phyloP scores from a whole-genome alignment of 2,797 vertebrate species.

The Salarias fasciatus region DNA sequence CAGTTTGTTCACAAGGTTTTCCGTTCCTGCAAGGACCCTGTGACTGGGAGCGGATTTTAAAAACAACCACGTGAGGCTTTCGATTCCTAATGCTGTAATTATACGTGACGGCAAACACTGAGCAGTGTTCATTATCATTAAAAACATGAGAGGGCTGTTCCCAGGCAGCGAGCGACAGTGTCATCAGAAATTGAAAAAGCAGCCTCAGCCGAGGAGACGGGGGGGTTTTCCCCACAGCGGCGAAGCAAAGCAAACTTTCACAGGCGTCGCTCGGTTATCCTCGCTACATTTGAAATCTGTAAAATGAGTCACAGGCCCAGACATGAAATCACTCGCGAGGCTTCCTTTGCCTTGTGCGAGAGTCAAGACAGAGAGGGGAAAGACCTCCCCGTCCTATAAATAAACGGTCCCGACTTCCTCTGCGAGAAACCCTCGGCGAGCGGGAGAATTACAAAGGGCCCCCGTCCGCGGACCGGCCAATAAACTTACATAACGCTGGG shows the following conservation, averaged over 20 bases:
- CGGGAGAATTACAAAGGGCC: slow-evolving; percentile 33
- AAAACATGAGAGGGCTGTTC: slow-evolving; percentile 6
- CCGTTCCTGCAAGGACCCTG: not conserved
- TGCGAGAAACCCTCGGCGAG: slow-evolving; percentile 19
- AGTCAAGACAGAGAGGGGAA: slow-evolving; percentile 51
- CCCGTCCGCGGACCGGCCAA: slow-evolving; percentile 21
- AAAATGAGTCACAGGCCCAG: slow-evolving; percentile 56
- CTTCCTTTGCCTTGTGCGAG: slow-evolving; percentile 55
- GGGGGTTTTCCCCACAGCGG: slow-evolving; percentile 52
- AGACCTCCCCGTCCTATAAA: slow-evolving; percentile 69
- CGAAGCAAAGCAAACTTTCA: slow-evolving; percentile 44
- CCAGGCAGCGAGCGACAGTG: slow-evolving; percentile 7
- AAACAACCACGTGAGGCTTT: slow-evolving; percentile 6
- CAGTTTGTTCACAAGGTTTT: slow-evolving; percentile 23
- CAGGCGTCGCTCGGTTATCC: slow-evolving; percentile 27
- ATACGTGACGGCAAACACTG: slow-evolving; percentile 10
- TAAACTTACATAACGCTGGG: slow-evolving; percentile 43
- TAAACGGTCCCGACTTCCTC: slow-evolving; percentile 73
- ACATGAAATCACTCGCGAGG: slow-evolving; percentile 69
- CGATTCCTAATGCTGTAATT: slow-evolving; percentile 1
- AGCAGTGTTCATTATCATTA: slow-evolving; percentile 12
- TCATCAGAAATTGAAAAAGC: slow-evolving; percentile 40
- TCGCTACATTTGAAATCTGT: slow-evolving; percentile 38
- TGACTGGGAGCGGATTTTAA: not conserved
- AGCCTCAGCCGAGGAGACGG: slow-evolving; percentile 34